Percentiles rank a stretch among this genome's conserved stretches.
Conservation (phyloP, 2,113 vertebrate genomes). For the Falco punctatus region DNA sequence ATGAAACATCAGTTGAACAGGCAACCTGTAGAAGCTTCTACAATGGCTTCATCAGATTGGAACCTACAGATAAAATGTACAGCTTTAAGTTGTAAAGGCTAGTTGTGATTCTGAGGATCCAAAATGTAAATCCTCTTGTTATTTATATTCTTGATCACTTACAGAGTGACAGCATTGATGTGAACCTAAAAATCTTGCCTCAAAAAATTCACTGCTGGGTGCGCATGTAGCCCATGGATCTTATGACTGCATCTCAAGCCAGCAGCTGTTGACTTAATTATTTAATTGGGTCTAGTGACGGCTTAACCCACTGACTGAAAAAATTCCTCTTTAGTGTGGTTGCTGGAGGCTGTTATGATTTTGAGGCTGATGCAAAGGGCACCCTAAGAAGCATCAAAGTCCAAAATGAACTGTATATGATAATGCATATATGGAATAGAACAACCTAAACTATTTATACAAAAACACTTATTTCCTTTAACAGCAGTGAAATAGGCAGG, state of each 20-base stretch:
- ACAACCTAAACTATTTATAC: neutral
- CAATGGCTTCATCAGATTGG: neutral
- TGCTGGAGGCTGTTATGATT: neutral
- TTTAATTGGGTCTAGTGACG: neutral
- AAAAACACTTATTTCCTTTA: neutral
- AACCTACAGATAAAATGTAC: neutral
- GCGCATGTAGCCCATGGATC: neutral
- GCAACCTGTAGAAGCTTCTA: neutral
- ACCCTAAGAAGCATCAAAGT: neutral
- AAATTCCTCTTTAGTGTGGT: neutral
- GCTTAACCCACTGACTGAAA: neutral
- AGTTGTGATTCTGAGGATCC: neutral
- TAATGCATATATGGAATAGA: neutral
- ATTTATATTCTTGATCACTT: neutral
- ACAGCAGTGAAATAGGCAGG: neutral
- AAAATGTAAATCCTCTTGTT: neutral
- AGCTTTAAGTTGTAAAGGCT: neutral
- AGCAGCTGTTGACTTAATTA: neutral
- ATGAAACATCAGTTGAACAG: neutral
- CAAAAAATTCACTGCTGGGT: neutral
- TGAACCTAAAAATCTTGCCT: neutral
- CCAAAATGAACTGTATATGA: neutral
- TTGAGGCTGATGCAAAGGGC: neutral
- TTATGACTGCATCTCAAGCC: neutral
- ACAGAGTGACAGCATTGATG: neutral